Base-by-base conservation (phyloP, 2,797 vertebrate genomes). In the Manis crassicaudata region DNA sequence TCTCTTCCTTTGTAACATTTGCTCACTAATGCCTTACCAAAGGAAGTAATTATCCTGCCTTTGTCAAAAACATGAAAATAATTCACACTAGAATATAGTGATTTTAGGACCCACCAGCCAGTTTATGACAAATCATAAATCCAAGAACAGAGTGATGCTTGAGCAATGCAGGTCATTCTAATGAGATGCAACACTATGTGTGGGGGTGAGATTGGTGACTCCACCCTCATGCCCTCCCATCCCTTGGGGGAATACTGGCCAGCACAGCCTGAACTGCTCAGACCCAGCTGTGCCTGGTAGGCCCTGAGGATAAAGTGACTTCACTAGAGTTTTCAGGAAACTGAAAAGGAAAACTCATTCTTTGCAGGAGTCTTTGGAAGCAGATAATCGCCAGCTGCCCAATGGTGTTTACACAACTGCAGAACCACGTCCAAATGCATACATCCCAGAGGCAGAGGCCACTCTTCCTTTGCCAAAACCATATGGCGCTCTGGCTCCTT, bases 381-480 rank as follows among this genome's bases (percentile, higher is more conserved):
- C 99, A 35, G 97, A 98, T 65, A 98, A 98, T 97, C 98, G 92
- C 29, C 98, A 98, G 96, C 97, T 98, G 52, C 98, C 99, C 4
- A 97, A 91, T 0, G 98, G 98, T 0, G 81, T 97, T 70, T 98
- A 92, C 96, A 99, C 98, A 0, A 99, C 99, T 0, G 99, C 99
- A 0, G 98, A 99, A 73, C 94, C 93, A 6, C 99, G 99, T 6
- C 99, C 99, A 13, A 98, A 97, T 0, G 98, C 99, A 17, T 99
- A 99, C 93, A 96, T 99, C 90, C 99, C 99, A 0, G 88, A 97
- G 0, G 96, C 97, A 11, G 97, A 97, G 0, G 97, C 96, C 67
- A 32, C n/a, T 0, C 98, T 99, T 40, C 99, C 99, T 0, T 70
- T 99, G 90, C 99, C 99, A 1, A 99, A 97, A 97, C 99, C 99